Base-by-base conservation (phyloP, 2,888 invertebrate genomes). In the Sinotaia quadrata region DNA sequence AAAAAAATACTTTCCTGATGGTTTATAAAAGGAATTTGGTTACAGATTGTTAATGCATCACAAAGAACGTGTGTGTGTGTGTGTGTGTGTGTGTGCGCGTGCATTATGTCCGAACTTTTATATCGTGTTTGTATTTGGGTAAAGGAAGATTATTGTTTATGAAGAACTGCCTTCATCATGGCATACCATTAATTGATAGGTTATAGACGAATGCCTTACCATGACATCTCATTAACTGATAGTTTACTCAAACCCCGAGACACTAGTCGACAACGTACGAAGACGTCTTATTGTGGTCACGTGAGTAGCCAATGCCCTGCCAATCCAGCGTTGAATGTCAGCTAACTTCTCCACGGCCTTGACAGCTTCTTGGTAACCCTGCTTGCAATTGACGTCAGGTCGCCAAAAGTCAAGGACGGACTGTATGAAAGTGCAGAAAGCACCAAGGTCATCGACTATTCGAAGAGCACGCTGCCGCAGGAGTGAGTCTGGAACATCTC, bases 251-350 rank as follows among this genome's bases (percentile, higher is more conserved):
- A n/a, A n/a, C n/a, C n/a, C n/a, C n/a, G n/a, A n/a, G n/a, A n/a
- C n/a, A n/a, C n/a, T n/a, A n/a, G 47, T 12, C 7, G 47, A 7
- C 18, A 21, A n/a, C 8, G 47, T n/a, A 2, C 56, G 65, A 29
- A 72, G 57, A 18, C 66, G 59, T n/a, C 33, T 41, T 15, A 54
- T 56, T 3, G 59, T 62, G 15, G 8, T n/a, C 7, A 68, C n/a
- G 8, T 57, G 68, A 2, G 63, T 41, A 12, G 49, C 37, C 7
- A 72, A 41, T 7, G 59, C 37, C 7, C 57, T 18, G 7, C 41
- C 51, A 21, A 67, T 27, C 72, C 72, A 72, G 3, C 34, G 33
- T 41, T 67, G 66, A n/a, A 72, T 66, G 41, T 68, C 68, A n/a
- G 34, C 47, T 34, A 72, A 49, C 33, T 69, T 56, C 36, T 31